Percentiles rank a stretch among this genome's conserved stretches.
Conservation (phyloP, 2,888 invertebrate species). For the Caenorhabditis plicata region DNA sequence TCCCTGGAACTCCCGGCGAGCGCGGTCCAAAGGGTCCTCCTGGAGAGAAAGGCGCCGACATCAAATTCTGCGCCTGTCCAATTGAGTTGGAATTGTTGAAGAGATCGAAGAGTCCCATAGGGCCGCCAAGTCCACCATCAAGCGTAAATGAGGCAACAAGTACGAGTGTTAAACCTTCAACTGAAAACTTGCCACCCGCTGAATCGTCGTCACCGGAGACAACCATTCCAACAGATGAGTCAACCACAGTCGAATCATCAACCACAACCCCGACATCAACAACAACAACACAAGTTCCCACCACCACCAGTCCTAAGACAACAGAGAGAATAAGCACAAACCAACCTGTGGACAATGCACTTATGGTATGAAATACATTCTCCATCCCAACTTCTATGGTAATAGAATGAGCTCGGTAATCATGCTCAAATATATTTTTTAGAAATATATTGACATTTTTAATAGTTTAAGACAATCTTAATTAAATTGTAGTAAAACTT, state of each 20-base stretch:
- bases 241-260: not conserved
- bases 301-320: conserved; percentile 5
- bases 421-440: too few relatives aligned
- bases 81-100: conserved; percentile 46
- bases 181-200: conserved; percentile 6
- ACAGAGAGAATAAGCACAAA: too few relatives aligned
- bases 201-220: not conserved
- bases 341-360: too few relatives aligned
- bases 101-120: conserved; percentile 20
- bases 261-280: not conserved
- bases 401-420: too few relatives aligned
- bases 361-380: too few relatives aligned
- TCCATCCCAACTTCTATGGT: too few relatives aligned
- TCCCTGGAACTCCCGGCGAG: conserved; percentile 53
- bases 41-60: conserved; percentile 60
- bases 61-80: conserved; percentile 62
- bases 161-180: not conserved
- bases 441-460: too few relatives aligned
- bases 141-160: conserved; percentile 1
- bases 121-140: conserved; percentile 1
- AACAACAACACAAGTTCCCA: conserved; percentile 9
- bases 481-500: too few relatives aligned
- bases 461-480: too few relatives aligned
- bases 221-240: conserved; percentile 4
- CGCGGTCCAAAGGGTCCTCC: conserved; percentile 39